Evolutionary conservation across 2,113 vertebrate genomes (phyloP).

Genomic region (Pelvicachromis taeniatus): DNA sequence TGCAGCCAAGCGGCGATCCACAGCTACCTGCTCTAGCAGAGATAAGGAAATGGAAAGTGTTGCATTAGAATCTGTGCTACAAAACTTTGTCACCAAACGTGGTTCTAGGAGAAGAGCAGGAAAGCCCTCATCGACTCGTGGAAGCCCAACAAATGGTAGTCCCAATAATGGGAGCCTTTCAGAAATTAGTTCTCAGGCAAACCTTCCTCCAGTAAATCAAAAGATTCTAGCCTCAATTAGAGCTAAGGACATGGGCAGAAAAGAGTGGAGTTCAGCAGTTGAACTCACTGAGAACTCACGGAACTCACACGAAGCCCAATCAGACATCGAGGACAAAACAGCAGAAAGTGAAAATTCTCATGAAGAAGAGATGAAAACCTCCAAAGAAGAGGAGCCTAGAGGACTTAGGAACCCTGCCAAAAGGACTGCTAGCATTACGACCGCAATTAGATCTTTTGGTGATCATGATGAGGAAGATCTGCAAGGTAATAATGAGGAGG

Average conservation of each 20-base stretch:
- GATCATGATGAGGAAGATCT: slow-evolving; percentile 36
- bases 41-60: slow-evolving; percentile 71
- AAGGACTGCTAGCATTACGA: background rate
- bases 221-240: background rate
- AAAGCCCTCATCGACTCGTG: slow-evolving; percentile 23
- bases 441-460: background rate
- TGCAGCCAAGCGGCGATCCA: slow-evolving; percentile 69
- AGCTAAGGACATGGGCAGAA: background rate
- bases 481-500: slow-evolving; percentile 58
- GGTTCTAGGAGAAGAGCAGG: slow-evolving; percentile 28
- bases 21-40: slow-evolving; percentile 72
- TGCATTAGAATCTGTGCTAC: slow-evolving; percentile 67
- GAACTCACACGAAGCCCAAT: background rate
- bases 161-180: slow-evolving; percentile 28
- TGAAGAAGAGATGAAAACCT: background rate
- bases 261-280: slow-evolving; percentile 49
- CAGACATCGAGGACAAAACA: background rate
- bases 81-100: slow-evolving; percentile 47
- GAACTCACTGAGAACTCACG: slow-evolving; percentile 8
- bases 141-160: slow-evolving; percentile 28
- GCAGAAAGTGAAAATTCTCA: background rate
- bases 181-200: slow-evolving; percentile 44
- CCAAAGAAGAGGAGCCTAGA: background rate
- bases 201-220: background rate
- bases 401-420: background rate